Conservation (phyloP, 2,113 vertebrate species). For the Aldabrachelys gigantea region DNA sequence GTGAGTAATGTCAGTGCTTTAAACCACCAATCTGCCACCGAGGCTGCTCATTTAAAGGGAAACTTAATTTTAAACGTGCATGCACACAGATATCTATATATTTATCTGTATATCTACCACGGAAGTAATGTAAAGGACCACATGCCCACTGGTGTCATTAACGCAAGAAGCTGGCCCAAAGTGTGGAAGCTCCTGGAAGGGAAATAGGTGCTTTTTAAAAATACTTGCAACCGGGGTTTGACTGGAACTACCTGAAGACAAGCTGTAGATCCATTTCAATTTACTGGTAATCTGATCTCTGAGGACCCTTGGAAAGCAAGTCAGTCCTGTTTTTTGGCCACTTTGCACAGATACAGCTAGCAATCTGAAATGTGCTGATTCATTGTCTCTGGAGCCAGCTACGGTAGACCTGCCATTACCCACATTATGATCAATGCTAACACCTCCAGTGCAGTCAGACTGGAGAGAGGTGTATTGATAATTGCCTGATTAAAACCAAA, state of each 20-base stretch:
- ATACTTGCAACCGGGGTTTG: not conserved
- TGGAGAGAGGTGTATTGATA: not conserved
- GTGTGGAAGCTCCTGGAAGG: not conserved
- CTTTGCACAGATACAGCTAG: not conserved
- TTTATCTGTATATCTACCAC: too few relatives aligned
- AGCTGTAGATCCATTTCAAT: not conserved
- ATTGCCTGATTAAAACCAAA: not conserved
- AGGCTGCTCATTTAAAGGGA: not conserved
- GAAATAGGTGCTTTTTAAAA: not conserved
- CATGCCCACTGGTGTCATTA: not conserved
- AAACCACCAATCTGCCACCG: not conserved
- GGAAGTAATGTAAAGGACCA: not conserved
- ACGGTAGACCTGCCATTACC: not conserved
- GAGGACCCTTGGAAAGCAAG: not conserved
- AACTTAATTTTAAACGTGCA: not conserved
- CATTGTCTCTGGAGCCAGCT: not conserved
- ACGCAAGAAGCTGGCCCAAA: conserved; percentile 34
- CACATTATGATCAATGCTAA: fast-evolving
- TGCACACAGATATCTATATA: not conserved
- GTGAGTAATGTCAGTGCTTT: not conserved
- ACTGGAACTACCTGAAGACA: not conserved
- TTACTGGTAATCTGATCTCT: not conserved
- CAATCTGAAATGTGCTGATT: not conserved
- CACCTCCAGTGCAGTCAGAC: not conserved
- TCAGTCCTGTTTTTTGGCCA: not conserved